Evolutionary conservation across 2,888 invertebrate genomes (phyloP).

Genomic region (Lumbricus terrestris): DNA sequence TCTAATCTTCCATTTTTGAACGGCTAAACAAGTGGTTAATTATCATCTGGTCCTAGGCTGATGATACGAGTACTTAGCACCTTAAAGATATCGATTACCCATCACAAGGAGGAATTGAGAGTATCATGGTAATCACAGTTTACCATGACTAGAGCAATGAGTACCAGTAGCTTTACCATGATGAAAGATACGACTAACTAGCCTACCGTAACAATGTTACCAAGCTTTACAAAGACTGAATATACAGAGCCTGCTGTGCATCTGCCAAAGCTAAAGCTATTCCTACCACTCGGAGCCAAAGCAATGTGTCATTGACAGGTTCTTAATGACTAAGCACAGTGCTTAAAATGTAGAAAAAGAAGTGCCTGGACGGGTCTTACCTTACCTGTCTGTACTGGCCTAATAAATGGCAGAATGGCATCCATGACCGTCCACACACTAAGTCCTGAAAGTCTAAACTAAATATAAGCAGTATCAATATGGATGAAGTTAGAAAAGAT

Average conservation of each 20-base stretch:
- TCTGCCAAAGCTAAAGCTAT: neutral
- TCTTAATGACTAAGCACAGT: neutral
- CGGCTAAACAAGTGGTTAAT: neutral
- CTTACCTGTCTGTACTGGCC: no score
- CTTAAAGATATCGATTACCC: neutral
- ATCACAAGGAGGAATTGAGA: neutral
- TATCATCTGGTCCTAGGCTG: neutral
- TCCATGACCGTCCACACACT: no score
- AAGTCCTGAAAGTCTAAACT: no score
- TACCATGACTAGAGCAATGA: slow-evolving; percentile 3
- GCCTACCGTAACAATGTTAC: no score
- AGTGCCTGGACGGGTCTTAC: no score
- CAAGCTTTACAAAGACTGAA: no score
- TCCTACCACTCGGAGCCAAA: neutral
- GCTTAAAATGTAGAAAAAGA: no score
- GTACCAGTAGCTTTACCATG: neutral
- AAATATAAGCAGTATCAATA: neutral
- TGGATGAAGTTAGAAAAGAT: neutral
- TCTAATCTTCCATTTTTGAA: neutral
- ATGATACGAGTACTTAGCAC: neutral
- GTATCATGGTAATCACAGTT: neutral
- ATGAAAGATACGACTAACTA: neutral
- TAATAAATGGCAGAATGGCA: no score
- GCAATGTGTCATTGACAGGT: neutral
- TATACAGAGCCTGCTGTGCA: neutral